Percentiles rank a stretch among this genome's conserved stretches.
phyloP scores from a whole-genome alignment of 1,140 invertebrate species.

The Physella acuta region DNA sequence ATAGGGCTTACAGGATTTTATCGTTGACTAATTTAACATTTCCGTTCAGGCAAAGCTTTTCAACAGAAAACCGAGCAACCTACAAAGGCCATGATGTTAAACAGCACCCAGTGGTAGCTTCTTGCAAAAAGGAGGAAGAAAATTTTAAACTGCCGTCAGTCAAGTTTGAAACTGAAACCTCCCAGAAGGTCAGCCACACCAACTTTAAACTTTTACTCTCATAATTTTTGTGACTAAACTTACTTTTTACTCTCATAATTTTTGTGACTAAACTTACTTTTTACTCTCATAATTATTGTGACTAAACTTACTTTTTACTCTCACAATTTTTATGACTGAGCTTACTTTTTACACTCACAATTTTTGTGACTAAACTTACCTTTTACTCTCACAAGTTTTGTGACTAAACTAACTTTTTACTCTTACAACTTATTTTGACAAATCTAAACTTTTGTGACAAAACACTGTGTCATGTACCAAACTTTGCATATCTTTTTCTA shows the following conservation, averaged over 20 bases:
- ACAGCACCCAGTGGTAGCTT: constrained; percentile 38
- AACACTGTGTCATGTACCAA: no score
- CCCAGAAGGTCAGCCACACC: constrained; percentile 41
- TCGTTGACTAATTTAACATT: no score
- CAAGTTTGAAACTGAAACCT: constrained; percentile 42
- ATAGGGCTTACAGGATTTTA: no score
- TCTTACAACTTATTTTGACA: no score
- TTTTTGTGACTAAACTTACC: background rate
- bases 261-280: background rate
- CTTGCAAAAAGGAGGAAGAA: constrained; percentile 40
- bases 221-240: background rate
- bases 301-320: background rate
- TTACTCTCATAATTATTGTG: background rate
- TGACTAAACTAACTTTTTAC: no score
- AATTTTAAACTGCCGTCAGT: constrained; percentile 39
- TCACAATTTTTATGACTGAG: background rate
- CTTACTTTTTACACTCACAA: background rate
- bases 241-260: no score
- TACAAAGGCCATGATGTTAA: constrained; percentile 47
- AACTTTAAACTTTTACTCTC: background rate
- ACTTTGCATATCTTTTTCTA: no score
- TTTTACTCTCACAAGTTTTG: no score
- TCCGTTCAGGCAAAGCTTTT: constrained; percentile 38
- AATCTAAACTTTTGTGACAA: no score
- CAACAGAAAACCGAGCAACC: constrained; percentile 47